Percentiles rank a stretch among this genome's conserved stretches.
Conservation (phyloP, 2,888 invertebrate genomes). For the Hypsopygia costalis region DNA sequence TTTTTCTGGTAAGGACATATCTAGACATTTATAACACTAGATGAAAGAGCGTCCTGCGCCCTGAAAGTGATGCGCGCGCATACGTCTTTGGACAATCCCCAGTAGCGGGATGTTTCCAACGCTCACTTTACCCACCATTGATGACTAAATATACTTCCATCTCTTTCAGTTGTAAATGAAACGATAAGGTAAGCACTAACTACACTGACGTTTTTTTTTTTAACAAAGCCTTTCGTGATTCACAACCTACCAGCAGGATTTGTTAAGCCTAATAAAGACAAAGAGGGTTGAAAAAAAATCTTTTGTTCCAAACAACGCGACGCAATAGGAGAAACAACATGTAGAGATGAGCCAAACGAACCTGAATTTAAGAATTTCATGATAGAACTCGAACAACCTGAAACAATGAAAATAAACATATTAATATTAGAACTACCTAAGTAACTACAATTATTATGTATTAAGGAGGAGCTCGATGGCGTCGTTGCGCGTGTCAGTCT, state of each 20-base stretch:
- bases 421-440: too few relatives aligned
- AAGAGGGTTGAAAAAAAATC: background rate
- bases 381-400: slow-evolving; percentile 7
- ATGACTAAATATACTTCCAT: slow-evolving; percentile 27
- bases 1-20: slow-evolving; percentile 26
- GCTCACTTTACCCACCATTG: slow-evolving; percentile 30
- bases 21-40: slow-evolving; percentile 57
- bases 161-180: slow-evolving; percentile 22
- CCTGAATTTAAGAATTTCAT: slow-evolving; percentile 5
- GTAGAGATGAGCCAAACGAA: slow-evolving; percentile 22
- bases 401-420: background rate
- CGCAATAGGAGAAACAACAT: background rate
- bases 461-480: too few relatives aligned
- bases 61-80: slow-evolving; percentile 74
- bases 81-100: slow-evolving; percentile 41
- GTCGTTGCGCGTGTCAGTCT: too few relatives aligned
- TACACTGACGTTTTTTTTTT: slow-evolving; percentile 1
- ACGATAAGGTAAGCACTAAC: slow-evolving; percentile 17
- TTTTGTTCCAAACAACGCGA: background rate
- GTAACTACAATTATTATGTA: too few relatives aligned
- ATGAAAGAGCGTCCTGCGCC: slow-evolving; percentile 67
- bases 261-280: slow-evolving; percentile 13
- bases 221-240: slow-evolving; percentile 9
- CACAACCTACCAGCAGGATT: slow-evolving; percentile 9
- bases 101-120: slow-evolving; percentile 31